These are phyloP conservation scores for Xylocampa areola DNA, from an alignment of 2,888 invertebrate species.

Conservation along the genomic window DNA sequence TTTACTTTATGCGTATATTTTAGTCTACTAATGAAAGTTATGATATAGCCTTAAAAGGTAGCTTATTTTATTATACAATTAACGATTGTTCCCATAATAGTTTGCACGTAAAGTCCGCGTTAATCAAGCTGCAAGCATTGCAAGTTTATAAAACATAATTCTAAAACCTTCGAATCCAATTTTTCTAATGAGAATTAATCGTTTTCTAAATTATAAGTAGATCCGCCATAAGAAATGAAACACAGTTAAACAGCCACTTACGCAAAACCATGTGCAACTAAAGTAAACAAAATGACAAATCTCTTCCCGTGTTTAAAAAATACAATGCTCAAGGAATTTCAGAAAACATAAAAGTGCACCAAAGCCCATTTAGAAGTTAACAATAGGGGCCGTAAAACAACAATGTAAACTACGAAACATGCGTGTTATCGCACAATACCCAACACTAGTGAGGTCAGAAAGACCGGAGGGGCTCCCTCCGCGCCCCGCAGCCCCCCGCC, in stretches of 20 bases:
- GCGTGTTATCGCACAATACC: slow-evolving; percentile 59
- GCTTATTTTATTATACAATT: no score
- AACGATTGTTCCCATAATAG: no score
- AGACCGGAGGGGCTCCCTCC: slow-evolving; percentile 63
- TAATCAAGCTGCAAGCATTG: no score
- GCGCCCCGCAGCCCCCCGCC: slow-evolving; percentile 62
- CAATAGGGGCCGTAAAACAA: slow-evolving; percentile 48
- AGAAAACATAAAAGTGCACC: slow-evolving; percentile 17
- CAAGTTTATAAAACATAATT: no score
- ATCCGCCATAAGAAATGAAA: neutral
- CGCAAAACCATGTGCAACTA: slow-evolving; percentile 5
- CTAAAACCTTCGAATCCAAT: no score
- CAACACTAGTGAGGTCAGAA: slow-evolving; percentile 81
- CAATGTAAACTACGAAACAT: slow-evolving; percentile 49
- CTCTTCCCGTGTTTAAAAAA: slow-evolving; percentile 2
- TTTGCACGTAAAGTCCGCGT: no score
- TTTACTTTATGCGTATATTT: no score
- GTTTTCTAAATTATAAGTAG: no score
- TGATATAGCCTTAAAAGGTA: no score
- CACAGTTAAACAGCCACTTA: slow-evolving; percentile 8
- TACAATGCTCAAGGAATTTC: slow-evolving; percentile 6
- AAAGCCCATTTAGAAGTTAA: slow-evolving; percentile 30
- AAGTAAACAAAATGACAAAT: slow-evolving; percentile 6
- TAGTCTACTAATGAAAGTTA: no score
- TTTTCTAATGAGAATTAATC: no score